Evolutionary conservation across 2,797 vertebrate genomes (phyloP).

Genomic region (Accipiter superciliosus): DNA sequence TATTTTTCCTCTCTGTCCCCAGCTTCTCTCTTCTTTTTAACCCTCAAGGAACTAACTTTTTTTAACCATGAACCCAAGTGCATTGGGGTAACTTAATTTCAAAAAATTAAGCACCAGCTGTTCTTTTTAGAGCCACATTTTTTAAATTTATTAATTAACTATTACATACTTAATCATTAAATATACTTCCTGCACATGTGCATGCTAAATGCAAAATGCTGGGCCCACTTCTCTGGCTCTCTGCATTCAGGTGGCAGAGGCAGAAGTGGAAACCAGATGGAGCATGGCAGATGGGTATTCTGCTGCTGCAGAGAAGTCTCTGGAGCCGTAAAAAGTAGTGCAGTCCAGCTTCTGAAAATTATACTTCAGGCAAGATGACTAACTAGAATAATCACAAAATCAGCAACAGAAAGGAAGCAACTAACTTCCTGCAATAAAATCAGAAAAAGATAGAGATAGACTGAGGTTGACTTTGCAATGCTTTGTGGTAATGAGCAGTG

Average conservation of each 20-base stretch:
- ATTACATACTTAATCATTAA: background rate
- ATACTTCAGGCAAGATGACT: background rate
- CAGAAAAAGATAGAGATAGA: background rate
- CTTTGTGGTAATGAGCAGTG: background rate
- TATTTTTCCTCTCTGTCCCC: background rate
- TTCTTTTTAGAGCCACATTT: background rate
- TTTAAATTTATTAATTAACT: background rate
- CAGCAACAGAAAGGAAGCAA: background rate
- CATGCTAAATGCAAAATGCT: background rate
- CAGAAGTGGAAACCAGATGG: constrained; percentile 18
- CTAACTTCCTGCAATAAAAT: background rate
- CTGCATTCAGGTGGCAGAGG: background rate
- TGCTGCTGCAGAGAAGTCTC: background rate
- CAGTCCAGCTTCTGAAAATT: background rate
- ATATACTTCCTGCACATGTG: background rate
- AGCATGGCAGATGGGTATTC: background rate
- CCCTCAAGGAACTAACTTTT: background rate
- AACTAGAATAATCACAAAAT: constrained; percentile 10
- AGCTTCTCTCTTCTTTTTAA: background rate
- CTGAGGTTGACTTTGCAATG: background rate
- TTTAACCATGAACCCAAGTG: background rate
- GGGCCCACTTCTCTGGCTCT: background rate
- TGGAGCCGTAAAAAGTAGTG: constrained; percentile 5
- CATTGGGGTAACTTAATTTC: background rate
- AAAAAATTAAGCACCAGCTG: background rate